These are phyloP conservation scores for Romanomermis culicivorax DNA, from an alignment of 2,888 invertebrate genomes.

Conservation along the genomic window DNA sequence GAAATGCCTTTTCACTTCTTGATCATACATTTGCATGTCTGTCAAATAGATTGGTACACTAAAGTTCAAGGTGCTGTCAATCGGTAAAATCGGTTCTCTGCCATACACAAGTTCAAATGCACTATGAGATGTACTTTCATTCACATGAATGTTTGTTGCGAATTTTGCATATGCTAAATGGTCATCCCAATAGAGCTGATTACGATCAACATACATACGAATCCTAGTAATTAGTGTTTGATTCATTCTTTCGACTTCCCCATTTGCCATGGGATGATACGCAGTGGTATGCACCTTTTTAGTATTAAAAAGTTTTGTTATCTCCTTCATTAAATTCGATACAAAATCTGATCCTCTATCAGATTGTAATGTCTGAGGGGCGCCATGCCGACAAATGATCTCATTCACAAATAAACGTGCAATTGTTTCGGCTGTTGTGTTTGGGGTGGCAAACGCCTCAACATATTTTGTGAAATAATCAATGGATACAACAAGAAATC, in stretches of 20 bases:
- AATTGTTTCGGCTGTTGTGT: constrained; percentile 22
- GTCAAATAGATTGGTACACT: background rate
- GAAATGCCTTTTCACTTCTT: too few relatives aligned
- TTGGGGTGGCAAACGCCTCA: constrained; percentile 20
- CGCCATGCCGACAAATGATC: background rate
- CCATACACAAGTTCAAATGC: constrained; percentile 14
- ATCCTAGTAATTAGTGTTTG: constrained; percentile 16
- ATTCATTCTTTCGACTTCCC: constrained; percentile 12
- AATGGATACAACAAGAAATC: constrained; percentile 15
- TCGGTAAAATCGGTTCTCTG: constrained; percentile 13
- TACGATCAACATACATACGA: constrained; percentile 14
- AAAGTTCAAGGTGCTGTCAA: background rate
- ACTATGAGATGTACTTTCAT: constrained; percentile 13
- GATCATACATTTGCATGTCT: too few relatives aligned
- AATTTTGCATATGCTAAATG: constrained; percentile 15
- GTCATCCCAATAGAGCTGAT: constrained; percentile 21
- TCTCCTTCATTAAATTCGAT: background rate
- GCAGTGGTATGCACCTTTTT: constrained; percentile 3
- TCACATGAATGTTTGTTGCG: constrained; percentile 15
- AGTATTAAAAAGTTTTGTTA: background rate
- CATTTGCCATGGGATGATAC: constrained; percentile 14
- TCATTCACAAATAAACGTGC: constrained; percentile 14
- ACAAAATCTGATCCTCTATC: background rate
- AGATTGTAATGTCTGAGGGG: background rate
- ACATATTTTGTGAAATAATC: constrained; percentile 15